Conservation (phyloP, 2,888 invertebrate species). For the Drosophila stalkeri region DNA sequence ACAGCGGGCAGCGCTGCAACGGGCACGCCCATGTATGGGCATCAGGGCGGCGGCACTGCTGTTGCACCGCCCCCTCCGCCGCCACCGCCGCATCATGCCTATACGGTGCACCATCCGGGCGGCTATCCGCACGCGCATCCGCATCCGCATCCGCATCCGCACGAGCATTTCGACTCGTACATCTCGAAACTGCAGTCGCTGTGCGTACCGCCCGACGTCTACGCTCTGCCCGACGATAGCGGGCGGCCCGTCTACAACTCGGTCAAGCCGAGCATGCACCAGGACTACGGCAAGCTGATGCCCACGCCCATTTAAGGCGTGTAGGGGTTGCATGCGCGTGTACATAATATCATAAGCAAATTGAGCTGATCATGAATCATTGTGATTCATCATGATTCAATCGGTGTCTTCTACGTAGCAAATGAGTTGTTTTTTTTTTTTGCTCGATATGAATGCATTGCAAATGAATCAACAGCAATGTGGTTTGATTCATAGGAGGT, state of each 20-base stretch:
- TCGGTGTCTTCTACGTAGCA: not conserved
- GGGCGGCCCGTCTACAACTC: conserved; percentile 95
- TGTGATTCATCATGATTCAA: not conserved
- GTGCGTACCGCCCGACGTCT: conserved; percentile 92
- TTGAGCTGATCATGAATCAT: conserved; percentile 1
- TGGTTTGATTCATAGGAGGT: not conserved
- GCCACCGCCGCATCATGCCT: conserved; percentile 80
- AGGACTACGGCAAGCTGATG: conserved; percentile 93
- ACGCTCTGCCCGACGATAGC: conserved; percentile 91
- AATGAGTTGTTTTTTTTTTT: not conserved
- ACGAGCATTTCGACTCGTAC: conserved; percentile 97
- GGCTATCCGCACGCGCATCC: conserved; percentile 80
- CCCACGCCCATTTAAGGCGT: conserved; percentile 93
- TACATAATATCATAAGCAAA: conserved; percentile 6
- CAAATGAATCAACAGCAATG: not conserved
- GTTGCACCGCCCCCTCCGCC: conserved; percentile 70
- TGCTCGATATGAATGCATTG: not conserved
- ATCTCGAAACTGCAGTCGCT: conserved; percentile 95
- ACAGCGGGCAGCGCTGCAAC: not conserved
- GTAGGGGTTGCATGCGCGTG: conserved; percentile 10
- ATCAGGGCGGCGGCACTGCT: conserved; percentile 45
- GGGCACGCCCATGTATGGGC: conserved; percentile 48
- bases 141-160: conserved; percentile 88
- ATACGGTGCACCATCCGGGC: conserved; percentile 82
- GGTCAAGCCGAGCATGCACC: conserved; percentile 93